Conservation (phyloP, 37 sponge, comb jelly and placozoan genomes). For the Ephydatia muelleri region DNA sequence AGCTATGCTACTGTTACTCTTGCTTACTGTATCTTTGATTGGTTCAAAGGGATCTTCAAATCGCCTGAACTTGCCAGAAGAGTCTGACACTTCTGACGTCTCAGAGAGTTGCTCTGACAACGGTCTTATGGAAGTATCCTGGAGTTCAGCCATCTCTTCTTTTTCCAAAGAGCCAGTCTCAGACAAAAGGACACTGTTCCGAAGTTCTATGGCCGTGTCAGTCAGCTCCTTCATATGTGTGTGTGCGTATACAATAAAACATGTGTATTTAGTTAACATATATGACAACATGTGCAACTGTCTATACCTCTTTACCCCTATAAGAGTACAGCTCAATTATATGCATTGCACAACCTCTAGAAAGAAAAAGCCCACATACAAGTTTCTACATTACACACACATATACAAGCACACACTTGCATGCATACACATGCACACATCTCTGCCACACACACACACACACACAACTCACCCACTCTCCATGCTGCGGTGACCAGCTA, state of each 20-base stretch:
- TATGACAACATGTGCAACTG: not conserved
- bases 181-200: not conserved
- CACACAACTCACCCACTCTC: not conserved
- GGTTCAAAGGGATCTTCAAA: not conserved
- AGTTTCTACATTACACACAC: not conserved
- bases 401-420: constrained; percentile 26
- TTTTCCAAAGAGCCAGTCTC: not conserved
- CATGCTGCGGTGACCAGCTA: not conserved
- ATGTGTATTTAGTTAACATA: not conserved
- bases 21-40: not conserved
- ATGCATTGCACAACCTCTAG: too few species aligned
- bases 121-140: not conserved
- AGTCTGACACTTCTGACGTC: not conserved
- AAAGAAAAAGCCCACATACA: not conserved
- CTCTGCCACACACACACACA: too few species aligned
- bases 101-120: not conserved
- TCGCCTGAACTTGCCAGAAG: not conserved
- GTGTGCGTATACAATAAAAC: not conserved
- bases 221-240: not conserved
- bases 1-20: too few species aligned
- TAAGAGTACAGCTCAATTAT: too few species aligned
- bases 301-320: too few species aligned
- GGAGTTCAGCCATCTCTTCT: not conserved
- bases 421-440: constrained; percentile 29
- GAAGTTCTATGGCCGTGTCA: not conserved